A percentile compares a stretch with the other conserved stretches of the same genome.
Conservation (phyloP, 1,140 invertebrate species). For the Drosophila hydei region DNA sequence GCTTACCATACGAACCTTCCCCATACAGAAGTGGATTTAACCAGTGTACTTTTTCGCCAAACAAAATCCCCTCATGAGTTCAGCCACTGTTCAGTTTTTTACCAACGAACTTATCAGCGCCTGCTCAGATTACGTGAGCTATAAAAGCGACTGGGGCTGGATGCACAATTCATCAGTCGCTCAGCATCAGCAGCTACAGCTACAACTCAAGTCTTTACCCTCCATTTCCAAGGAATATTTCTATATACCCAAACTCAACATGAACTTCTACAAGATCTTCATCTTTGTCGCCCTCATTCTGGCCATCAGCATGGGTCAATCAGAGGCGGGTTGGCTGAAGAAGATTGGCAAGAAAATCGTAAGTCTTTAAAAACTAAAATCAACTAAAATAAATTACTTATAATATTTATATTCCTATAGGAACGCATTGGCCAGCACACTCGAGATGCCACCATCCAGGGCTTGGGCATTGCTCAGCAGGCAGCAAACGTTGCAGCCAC, state of each 20-base stretch:
- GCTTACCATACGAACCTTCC: too few relatives aligned
- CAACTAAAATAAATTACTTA: not conserved
- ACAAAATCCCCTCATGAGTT: too few relatives aligned
- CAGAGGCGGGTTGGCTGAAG: too few relatives aligned
- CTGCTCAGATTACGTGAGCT: too few relatives aligned
- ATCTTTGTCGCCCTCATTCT: conserved; percentile 67
- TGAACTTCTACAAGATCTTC: conserved; percentile 76
- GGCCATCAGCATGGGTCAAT: conserved; percentile 62
- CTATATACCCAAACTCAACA: conserved; percentile 40
- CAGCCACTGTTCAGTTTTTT: too few relatives aligned
- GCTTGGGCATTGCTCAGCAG: conserved; percentile 69
- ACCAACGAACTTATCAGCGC: conserved; percentile 43
- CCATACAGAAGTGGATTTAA: too few relatives aligned
- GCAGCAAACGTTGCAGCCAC: conserved; percentile 77
- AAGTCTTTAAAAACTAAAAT: conserved; percentile 18
- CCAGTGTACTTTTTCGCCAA: too few relatives aligned
- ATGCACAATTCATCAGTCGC: conserved; percentile 11
- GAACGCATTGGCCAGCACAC: conserved; percentile 77
- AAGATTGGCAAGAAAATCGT: too few relatives aligned
- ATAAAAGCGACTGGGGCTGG: conserved; percentile 35
- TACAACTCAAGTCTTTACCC: not conserved
- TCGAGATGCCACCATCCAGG: conserved; percentile 54
- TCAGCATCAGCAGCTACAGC: conserved; percentile 13
- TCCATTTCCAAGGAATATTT: not conserved
- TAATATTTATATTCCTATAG: conserved; percentile 22